phyloP scores from a whole-genome alignment of 2,113 vertebrate genomes.

The Rattus rattus region DNA sequence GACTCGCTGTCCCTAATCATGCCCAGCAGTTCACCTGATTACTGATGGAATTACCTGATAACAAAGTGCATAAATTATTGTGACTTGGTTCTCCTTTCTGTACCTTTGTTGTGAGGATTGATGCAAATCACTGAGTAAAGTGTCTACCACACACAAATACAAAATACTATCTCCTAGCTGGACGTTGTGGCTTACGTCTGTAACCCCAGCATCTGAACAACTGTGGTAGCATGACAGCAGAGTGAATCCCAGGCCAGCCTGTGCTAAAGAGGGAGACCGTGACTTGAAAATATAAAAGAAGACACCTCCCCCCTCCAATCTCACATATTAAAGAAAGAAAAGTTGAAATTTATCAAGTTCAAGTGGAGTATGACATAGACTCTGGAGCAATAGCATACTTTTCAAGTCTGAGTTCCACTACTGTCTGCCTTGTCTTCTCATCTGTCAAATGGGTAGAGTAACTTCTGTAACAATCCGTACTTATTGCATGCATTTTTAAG shows the following conservation, averaged over 20 bases:
- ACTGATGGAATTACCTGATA: neutral
- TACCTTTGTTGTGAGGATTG: neutral
- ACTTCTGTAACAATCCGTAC: neutral
- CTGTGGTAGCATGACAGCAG: neutral
- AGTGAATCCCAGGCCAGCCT: neutral
- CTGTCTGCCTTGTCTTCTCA: neutral
- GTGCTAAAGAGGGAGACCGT: neutral
- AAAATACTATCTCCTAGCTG: neutral
- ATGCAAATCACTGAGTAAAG: neutral
- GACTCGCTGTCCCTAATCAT: neutral
- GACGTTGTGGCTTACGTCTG: neutral
- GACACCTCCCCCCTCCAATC: no score
- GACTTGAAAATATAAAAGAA: neutral
- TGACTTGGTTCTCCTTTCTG: constrained; percentile 12
- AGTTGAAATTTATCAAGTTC: neutral
- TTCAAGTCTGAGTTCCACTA: neutral
- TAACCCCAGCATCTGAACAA: neutral
- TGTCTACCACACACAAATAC: neutral
- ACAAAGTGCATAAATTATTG: neutral
- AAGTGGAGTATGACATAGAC: neutral
- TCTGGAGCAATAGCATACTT: neutral
- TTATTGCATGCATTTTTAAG: neutral
- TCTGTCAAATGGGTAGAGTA: neutral
- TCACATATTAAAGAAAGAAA: neutral
- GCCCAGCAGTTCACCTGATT: neutral